phyloP scores from a whole-genome alignment of 2,113 vertebrate genomes.

The Gadus macrocephalus region DNA sequence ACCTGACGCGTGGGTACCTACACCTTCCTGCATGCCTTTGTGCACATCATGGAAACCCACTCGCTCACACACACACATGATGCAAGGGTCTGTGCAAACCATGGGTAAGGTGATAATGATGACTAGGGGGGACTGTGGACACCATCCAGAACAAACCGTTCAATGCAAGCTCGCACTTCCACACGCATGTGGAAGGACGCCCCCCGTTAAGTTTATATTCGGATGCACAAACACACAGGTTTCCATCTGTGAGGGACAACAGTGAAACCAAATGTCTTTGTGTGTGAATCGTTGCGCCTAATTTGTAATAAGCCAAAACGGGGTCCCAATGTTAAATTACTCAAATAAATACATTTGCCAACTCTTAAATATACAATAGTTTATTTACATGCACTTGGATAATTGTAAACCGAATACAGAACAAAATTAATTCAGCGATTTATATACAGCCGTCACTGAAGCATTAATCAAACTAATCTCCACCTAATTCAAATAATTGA shows the following conservation, averaged over 20 bases:
- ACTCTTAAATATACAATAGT: no score
- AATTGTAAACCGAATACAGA: background rate
- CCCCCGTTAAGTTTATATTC: background rate
- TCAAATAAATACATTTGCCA: no score
- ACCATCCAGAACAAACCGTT: constrained; percentile 42
- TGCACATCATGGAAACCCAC: constrained; percentile 17
- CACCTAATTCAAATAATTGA: background rate
- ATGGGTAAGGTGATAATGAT: constrained; percentile 7
- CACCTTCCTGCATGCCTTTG: background rate
- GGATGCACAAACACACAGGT: background rate
- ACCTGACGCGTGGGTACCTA: no score
- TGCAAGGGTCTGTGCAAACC: background rate
- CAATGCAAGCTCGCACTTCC: constrained; percentile 22
- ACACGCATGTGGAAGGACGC: background rate
- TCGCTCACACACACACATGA: constrained; percentile 22
- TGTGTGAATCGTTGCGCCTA: background rate
- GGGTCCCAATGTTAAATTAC: no score
- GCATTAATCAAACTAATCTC: background rate
- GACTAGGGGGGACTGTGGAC: constrained; percentile 18
- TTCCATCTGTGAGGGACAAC: background rate
- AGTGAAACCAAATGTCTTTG: background rate
- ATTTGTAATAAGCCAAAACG: no score
- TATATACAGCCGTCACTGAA: background rate
- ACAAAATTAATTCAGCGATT: background rate
- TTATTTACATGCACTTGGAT: background rate